A percentile compares a stretch with the other conserved stretches of the same genome.
Evolutionary conservation across 2,797 vertebrate species (phyloP).

Genomic region (Thunnus albacares): DNA sequence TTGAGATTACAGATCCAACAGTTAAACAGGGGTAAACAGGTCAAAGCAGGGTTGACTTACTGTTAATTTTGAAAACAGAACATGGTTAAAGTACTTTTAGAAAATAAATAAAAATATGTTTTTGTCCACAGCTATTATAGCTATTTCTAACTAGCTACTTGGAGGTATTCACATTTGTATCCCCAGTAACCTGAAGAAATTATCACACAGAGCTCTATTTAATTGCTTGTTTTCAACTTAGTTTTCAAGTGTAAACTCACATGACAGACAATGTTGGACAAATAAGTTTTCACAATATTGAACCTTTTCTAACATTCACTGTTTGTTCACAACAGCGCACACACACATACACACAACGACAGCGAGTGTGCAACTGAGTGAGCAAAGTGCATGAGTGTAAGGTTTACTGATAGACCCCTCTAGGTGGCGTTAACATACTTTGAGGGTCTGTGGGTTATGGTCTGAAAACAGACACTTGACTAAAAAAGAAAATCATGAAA

Average conservation of each 20-base stretch:
- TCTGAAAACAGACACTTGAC: slow-evolving; percentile 47
- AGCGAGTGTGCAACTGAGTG: not conserved
- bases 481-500: slow-evolving; percentile 32
- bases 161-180: not conserved
- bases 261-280: slow-evolving; percentile 19
- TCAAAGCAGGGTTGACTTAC: not conserved
- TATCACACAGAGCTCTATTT: not conserved
- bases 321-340: slow-evolving; percentile 11
- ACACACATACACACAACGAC: slow-evolving; percentile 5
- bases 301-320: not conserved
- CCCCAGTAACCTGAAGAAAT: not conserved
- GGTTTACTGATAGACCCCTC: slow-evolving; percentile 80
- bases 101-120: not conserved
- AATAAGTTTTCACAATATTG: slow-evolving; percentile 28
- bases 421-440: slow-evolving; percentile 88
- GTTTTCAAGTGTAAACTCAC: slow-evolving; percentile 21
- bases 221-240: not conserved
- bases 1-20: not conserved
- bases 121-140: not conserved
- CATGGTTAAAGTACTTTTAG: not conserved
- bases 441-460: slow-evolving; percentile 61
- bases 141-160: not conserved
- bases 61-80: not conserved
- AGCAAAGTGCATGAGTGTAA: not conserved
- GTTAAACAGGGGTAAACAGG: not conserved